Evolutionary conservation across 2,797 vertebrate genomes (phyloP).

Genomic region (Pangasius djambal): DNA sequence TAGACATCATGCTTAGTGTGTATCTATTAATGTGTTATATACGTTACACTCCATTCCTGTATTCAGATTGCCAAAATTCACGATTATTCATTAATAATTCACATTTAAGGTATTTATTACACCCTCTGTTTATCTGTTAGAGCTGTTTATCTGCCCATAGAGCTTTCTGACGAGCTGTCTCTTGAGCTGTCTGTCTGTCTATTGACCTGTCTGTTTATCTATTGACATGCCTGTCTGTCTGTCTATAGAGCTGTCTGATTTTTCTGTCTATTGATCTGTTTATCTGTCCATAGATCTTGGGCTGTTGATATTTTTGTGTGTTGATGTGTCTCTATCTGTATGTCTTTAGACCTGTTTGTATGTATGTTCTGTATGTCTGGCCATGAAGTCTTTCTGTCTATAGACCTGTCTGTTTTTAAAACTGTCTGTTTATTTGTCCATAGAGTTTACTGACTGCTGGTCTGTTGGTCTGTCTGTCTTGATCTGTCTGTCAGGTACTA

Average conservation of each 20-base stretch:
- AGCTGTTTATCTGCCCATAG: background rate
- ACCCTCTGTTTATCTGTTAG: background rate
- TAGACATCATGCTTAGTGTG: no score
- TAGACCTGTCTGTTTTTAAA: background rate
- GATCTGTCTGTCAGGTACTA: background rate
- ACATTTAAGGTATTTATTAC: background rate
- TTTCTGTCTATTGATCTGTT: no score
- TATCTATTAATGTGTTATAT: background rate
- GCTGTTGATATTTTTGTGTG: no score
- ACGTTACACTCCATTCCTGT: background rate
- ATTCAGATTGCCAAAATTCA: no score
- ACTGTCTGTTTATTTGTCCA: background rate
- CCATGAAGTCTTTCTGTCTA: background rate
- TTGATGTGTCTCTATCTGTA: no score
- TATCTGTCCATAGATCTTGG: no score
- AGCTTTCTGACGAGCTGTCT: background rate
- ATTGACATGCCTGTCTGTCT: background rate
- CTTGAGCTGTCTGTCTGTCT: background rate
- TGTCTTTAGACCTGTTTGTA: no score
- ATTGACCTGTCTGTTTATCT: background rate
- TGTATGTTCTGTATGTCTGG: no score
- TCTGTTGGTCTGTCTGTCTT: background rate
- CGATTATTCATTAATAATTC: background rate
- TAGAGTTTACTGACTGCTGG: background rate
- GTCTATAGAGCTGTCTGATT: no score